These are phyloP conservation scores for Galeopsomyia nigrocyanea DNA, from an alignment of 2,888 invertebrate species.

Conservation along the genomic window DNA sequence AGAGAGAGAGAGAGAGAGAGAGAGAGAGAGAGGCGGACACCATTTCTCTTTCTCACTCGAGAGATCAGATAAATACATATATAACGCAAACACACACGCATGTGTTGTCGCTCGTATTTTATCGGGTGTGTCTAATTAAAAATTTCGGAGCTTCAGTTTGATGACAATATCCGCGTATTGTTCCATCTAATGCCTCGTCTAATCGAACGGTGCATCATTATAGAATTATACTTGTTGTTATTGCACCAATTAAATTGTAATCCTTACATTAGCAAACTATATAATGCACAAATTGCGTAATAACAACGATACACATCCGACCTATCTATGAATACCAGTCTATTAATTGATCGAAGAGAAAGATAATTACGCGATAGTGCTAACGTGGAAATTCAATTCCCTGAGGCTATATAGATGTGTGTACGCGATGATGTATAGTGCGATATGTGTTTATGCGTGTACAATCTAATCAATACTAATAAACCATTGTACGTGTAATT, in stretches of 20 bases:
- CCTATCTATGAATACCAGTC: background rate
- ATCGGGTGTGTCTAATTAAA: too few relatives aligned
- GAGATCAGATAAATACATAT: too few relatives aligned
- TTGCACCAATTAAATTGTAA: conserved; percentile 24
- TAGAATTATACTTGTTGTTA: background rate
- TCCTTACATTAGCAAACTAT: conserved; percentile 4
- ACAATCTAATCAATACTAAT: too few relatives aligned
- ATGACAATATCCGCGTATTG: too few relatives aligned
- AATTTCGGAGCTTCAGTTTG: too few relatives aligned
- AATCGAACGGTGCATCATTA: too few relatives aligned
- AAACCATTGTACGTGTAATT: too few relatives aligned
- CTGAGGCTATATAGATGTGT: background rate
- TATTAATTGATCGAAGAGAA: conserved; percentile 17
- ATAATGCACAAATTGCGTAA: background rate
- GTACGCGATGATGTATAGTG: background rate
- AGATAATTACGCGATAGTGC: conserved; percentile 1
- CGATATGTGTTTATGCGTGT: too few relatives aligned
- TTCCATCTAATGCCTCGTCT: too few relatives aligned
- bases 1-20: too few relatives aligned
- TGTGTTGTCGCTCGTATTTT: too few relatives aligned
- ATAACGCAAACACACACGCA: background rate
- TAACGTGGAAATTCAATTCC: conserved; percentile 4
- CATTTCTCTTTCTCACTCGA: conserved; percentile 4
- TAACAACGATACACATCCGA: too few relatives aligned
- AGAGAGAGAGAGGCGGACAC: conserved; percentile 16